phyloP scores from a whole-genome alignment of 2,113 vertebrate genomes.

The Sturnira hondurensis region DNA sequence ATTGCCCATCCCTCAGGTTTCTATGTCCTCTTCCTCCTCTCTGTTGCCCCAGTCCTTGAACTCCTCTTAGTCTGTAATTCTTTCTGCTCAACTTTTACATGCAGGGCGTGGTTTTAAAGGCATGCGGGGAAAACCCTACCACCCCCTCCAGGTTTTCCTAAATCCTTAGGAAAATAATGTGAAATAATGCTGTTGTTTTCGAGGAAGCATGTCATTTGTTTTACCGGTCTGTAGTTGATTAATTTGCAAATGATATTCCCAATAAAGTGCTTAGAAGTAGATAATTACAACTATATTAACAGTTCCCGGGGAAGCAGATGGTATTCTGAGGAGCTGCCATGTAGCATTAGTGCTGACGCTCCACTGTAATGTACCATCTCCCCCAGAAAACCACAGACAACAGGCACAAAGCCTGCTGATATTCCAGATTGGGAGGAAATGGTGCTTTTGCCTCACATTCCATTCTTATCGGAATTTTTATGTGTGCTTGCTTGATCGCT shows the following conservation, averaged over 20 bases:
- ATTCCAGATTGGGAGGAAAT: slow-evolving; percentile 86
- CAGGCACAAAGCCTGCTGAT: slow-evolving; percentile 85
- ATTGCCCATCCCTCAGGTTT: not conserved
- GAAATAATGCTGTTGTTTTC: slow-evolving; percentile 84
- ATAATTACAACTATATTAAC: slow-evolving; percentile 99
- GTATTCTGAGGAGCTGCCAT: slow-evolving; percentile 95
- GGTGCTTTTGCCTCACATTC: slow-evolving; percentile 82
- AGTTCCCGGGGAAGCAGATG: slow-evolving; percentile 98
- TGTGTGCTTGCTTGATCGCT: slow-evolving; percentile 78
- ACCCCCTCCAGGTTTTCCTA: slow-evolving; percentile 48
- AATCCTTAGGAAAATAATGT: slow-evolving; percentile 79
- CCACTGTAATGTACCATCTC: slow-evolving; percentile 90
- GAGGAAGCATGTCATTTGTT: slow-evolving; percentile 87
- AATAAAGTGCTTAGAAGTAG: slow-evolving; percentile 99
- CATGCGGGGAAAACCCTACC: not conserved
- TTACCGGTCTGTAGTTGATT: slow-evolving; percentile 92
- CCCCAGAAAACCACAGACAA: slow-evolving; percentile 84
- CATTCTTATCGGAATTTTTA: slow-evolving; percentile 79
- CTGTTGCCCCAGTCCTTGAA: not conserved
- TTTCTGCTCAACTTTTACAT: not conserved
- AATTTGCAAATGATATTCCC: slow-evolving; percentile 97
- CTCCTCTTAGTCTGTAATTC: not conserved
- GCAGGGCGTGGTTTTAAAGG: not conserved
- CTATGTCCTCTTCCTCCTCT: not conserved
- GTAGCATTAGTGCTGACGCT: slow-evolving; percentile 97